Conservation (phyloP, 2,888 invertebrate genomes). For the Sinhomidia bicolor region DNA sequence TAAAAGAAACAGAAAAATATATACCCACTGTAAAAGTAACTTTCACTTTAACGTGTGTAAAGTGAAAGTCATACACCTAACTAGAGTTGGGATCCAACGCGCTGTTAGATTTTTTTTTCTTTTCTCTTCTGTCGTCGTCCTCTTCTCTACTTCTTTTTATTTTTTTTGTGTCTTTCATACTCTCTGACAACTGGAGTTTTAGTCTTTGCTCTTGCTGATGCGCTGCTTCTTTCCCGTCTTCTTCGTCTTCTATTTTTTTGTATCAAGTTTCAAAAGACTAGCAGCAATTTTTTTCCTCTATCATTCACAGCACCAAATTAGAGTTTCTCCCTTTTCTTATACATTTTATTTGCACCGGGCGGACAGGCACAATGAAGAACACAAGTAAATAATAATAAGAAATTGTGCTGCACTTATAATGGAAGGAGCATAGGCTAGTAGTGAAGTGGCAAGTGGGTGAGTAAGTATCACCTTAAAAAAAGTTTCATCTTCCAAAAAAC, state of each 20-base stretch:
- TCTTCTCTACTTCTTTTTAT: neutral
- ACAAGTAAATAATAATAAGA: neutral
- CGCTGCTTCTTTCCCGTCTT: constrained; percentile 4
- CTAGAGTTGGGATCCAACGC: neutral
- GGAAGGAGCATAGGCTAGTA: too few species aligned
- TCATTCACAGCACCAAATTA: constrained; percentile 42
- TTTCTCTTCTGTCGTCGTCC: neutral
- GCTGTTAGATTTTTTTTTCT: neutral
- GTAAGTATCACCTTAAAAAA: too few species aligned
- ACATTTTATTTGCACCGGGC: too few species aligned
- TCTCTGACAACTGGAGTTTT: too few species aligned
- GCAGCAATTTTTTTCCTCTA: constrained; percentile 40
- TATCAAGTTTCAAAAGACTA: constrained; percentile 44
- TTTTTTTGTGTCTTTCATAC: neutral
- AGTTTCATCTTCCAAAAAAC: too few species aligned
- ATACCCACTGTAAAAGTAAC: neutral
- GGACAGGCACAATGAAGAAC: neutral
- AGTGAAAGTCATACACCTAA: constrained; percentile 34
- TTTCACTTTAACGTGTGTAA: constrained; percentile 21
- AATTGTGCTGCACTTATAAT: too few species aligned
- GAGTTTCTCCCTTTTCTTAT: constrained; percentile 33
- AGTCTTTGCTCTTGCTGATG: neutral
- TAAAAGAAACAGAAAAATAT: neutral
- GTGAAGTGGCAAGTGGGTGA: too few species aligned
- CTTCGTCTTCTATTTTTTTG: too few species aligned